These are phyloP conservation scores for Spinibarbus caldwelli DNA, from an alignment of 2,797 vertebrate species.

Conservation along the genomic window DNA sequence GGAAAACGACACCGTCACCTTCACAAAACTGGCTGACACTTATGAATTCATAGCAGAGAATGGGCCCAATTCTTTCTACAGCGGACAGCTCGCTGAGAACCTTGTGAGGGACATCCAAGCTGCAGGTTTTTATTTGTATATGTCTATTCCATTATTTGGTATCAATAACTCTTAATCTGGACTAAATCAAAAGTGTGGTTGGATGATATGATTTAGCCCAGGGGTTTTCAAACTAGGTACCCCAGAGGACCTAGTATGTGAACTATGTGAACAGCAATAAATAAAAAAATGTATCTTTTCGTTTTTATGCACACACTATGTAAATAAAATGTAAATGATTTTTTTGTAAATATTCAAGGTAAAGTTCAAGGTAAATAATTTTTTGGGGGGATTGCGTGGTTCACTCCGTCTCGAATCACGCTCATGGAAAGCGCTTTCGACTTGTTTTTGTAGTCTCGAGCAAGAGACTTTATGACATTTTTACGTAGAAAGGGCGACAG, in stretches of 20 bases:
- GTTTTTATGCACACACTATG: not conserved
- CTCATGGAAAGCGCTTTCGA: no score
- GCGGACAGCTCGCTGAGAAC: slow-evolving; percentile 77
- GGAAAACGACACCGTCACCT: slow-evolving; percentile 77
- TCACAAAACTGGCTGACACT: slow-evolving; percentile 73
- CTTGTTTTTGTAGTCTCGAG: no score
- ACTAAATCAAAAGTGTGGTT: not conserved
- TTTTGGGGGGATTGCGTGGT: no score
- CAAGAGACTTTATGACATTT: no score
- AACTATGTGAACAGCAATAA: not conserved
- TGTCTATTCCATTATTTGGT: not conserved
- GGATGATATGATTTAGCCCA: not conserved
- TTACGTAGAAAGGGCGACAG: no score
- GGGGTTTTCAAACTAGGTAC: not conserved
- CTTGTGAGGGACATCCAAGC: slow-evolving; percentile 85
- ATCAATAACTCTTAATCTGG: not conserved
- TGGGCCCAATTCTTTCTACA: slow-evolving; percentile 76
- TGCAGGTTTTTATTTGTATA: slow-evolving; percentile 71
- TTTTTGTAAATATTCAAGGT: no score
- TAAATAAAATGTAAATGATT: no score
- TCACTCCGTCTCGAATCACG: no score
- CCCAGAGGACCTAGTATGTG: no score
- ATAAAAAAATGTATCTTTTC: not conserved
- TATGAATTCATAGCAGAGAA: slow-evolving; percentile 75
- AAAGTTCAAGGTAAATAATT: no score